A percentile compares a stretch with the other conserved stretches of the same genome.
Conservation (phyloP, 2,113 vertebrate genomes). For the Malaclemys terrapin region DNA sequence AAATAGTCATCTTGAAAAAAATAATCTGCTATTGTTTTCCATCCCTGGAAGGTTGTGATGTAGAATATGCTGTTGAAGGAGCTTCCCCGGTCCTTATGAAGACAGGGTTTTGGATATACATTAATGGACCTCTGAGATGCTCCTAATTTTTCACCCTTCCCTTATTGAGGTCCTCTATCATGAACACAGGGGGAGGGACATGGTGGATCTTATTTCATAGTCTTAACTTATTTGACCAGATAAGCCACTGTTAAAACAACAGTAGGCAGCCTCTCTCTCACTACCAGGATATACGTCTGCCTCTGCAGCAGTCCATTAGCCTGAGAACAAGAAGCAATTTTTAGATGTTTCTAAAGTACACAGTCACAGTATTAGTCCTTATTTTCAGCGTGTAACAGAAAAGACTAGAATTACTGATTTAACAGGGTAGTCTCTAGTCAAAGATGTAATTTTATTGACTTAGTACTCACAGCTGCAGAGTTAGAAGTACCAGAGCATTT, state of each 20-base stretch:
- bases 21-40: background rate
- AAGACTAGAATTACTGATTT: rapidly evolving
- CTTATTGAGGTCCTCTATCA: background rate
- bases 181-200: background rate
- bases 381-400: rapidly evolving
- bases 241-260: background rate
- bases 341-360: background rate
- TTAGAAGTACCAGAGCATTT: background rate
- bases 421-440: background rate
- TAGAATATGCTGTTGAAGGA: background rate
- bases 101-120: background rate
- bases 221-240: background rate
- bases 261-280: background rate
- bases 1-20: background rate
- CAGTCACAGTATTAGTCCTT: rapidly evolving
- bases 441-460: background rate
- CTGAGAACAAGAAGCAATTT: background rate
- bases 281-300: background rate
- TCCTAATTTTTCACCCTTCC: background rate
- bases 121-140: background rate
- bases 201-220: background rate
- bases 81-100: background rate
- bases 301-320: background rate
- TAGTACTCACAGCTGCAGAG: background rate
- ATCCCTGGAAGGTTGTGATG: background rate